Percentiles rank a stretch among this genome's conserved stretches.
Evolutionary conservation across 1,140 invertebrate species (phyloP).

Genomic region (Calephelis virginiensis): DNA sequence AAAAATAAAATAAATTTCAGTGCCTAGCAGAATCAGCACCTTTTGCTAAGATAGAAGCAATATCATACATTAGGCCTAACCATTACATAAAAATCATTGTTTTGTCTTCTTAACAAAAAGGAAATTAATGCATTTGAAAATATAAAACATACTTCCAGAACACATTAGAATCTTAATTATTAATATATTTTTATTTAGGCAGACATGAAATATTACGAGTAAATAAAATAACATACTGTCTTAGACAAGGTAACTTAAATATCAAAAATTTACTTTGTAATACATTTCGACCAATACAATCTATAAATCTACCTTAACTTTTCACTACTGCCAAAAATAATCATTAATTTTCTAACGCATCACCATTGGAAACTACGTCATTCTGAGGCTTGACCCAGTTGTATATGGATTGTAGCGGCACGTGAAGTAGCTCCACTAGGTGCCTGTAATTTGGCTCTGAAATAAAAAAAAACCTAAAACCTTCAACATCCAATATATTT

Average conservation of each 20-base stretch:
- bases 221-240: constrained; percentile 2
- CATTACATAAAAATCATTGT: background rate
- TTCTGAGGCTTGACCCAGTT: constrained; percentile 45
- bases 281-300: constrained; percentile 14
- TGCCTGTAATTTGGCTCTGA: constrained; percentile 91
- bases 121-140: background rate
- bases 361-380: constrained; percentile 51
- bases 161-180: background rate
- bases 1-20: no score
- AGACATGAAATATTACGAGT: background rate
- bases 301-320: background rate
- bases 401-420: constrained; percentile 85
- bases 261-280: constrained; percentile 7
- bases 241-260: constrained; percentile 12
- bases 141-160: constrained; percentile 4
- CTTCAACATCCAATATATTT: no score
- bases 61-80: background rate
- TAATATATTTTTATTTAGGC: background rate
- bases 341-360: constrained; percentile 36
- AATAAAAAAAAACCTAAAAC: constrained; percentile 31
- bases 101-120: background rate
- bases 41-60: background rate
- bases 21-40: no score
- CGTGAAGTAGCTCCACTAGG: constrained; percentile 91
- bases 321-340: constrained; percentile 9